Conservation (phyloP, 2,113 vertebrate species). For the Lagopus leucura region DNA sequence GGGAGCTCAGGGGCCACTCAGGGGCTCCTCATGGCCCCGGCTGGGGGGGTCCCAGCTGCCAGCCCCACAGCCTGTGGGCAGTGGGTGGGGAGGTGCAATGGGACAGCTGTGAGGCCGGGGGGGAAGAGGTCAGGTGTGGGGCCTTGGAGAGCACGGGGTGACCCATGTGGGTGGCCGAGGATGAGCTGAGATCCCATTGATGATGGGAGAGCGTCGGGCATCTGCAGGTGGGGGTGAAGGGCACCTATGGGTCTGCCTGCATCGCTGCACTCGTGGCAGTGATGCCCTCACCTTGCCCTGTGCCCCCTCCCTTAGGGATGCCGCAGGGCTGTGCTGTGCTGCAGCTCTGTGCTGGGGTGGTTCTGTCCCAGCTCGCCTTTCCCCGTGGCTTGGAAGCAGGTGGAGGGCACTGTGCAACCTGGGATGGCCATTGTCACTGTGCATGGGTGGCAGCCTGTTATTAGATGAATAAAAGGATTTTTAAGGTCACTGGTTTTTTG, state of each 20-base stretch:
- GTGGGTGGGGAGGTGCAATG: neutral
- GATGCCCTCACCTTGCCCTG: rapidly evolving
- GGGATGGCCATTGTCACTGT: conserved; percentile 65
- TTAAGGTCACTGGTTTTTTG: conserved; percentile 65
- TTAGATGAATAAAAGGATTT: conserved; percentile 76
- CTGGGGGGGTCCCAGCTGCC: neutral
- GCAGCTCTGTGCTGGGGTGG: rapidly evolving
- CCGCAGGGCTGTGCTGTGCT: neutral
- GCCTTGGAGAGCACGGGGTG: rapidly evolving
- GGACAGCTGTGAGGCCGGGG: neutral
- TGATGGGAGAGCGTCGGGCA: rapidly evolving
- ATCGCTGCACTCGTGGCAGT: neutral
- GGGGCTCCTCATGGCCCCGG: neutral
- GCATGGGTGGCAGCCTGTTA: conserved; percentile 67
- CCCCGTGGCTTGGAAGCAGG: neutral
- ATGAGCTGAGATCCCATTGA: neutral
- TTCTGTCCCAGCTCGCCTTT: neutral
- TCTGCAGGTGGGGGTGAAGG: neutral
- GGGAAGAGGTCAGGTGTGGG: neutral
- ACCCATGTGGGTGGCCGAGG: neutral
- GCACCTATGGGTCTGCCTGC: neutral
- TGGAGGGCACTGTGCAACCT: conserved; percentile 4
- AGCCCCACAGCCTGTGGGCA: too few relatives aligned
- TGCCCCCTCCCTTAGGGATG: neutral
- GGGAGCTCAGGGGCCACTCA: neutral